Percentiles rank a stretch among this genome's conserved stretches.
These are phyloP conservation scores for Hirudinaria manillensis DNA, from an alignment of 2,888 invertebrate species.

Conservation along the genomic window DNA sequence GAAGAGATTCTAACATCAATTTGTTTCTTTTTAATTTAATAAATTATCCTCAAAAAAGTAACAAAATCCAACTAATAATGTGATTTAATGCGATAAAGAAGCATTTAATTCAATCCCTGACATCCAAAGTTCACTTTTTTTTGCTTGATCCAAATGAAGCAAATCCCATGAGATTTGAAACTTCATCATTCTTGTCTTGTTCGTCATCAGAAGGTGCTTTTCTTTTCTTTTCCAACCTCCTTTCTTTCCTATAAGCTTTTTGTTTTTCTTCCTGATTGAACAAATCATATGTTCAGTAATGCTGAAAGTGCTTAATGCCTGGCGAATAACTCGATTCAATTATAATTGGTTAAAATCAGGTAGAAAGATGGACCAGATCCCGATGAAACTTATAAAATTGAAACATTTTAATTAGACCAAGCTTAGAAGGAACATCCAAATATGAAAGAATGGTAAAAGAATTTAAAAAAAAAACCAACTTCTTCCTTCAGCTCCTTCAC, in stretches of 20 bases:
- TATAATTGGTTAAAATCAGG: not conserved
- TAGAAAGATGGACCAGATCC: not conserved
- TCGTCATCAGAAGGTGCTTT: constrained; percentile 55
- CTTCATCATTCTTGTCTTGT: constrained; percentile 44
- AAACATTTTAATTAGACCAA: no score
- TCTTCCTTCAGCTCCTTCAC: constrained; percentile 89
- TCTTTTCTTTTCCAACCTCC: constrained; percentile 67
- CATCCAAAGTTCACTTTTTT: constrained; percentile 26
- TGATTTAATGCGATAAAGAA: no score
- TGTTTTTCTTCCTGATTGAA: constrained; percentile 72
- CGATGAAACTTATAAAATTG: not conserved
- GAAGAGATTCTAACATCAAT: no score
- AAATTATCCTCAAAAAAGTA: no score
- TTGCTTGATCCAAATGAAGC: constrained; percentile 47
- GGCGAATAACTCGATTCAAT: constrained; percentile 30
- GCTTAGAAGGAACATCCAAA: no score
- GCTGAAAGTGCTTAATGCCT: no score
- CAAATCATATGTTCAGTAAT: no score
- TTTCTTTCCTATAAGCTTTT: constrained; percentile 79
- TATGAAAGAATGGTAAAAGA: no score
- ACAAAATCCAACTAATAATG: no score
- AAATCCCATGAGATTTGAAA: constrained; percentile 54
- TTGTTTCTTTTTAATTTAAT: no score
- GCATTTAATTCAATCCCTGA: no score
- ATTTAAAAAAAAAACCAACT: constrained; percentile 51